Base-by-base conservation (phyloP, 2,888 invertebrate species). In the Philereme transversata region DNA sequence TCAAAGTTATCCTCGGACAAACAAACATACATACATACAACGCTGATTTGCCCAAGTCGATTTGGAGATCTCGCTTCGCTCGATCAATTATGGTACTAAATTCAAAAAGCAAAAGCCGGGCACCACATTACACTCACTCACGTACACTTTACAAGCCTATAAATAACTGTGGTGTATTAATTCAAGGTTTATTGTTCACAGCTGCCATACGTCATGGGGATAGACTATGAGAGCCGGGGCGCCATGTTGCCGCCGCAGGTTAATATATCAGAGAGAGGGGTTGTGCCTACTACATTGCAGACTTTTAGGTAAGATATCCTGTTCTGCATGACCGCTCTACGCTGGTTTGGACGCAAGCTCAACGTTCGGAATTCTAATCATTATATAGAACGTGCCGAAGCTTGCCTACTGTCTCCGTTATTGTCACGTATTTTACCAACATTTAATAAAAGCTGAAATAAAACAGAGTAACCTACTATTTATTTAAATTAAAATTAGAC, bases 221-320 rank as follows among this genome's bases (percentile, higher is more conserved):
- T 97, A 79, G 95, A 95, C 83, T 96, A 96, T 84, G 95, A 95
- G 84, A 95, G 96, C 79, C 93, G 95, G 68, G 95, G 95, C 76
- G 97, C 97, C 71, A 94, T 97, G 92, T 88, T 95, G 75, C 94
- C 95, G 71, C 97, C 97, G 9, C 94, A 95, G 78, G 95, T 97
- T 79, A 97, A 97, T 91, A 97, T 98, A 77, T 95, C 97, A 56
- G 95, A 95, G 75, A 94, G 94, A 71, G 97, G 97, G 51, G 93
- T 94, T 76, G 96, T 98, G 67, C 97, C 97, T 56, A 94, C 95
- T 69, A 94, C 94, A 71, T 93, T 96, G 75, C 95, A 96, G 87
- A 95, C 96, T 69, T 97, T 96, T 89, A 93, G 94, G 94, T 94
- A 82, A 83, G 84, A 45, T 53, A 51, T 34, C 34, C 43, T 40